Percentiles rank a stretch among this genome's conserved stretches.
Conservation (phyloP, 1,140 invertebrate genomes). For the Cotesia typhae region DNA sequence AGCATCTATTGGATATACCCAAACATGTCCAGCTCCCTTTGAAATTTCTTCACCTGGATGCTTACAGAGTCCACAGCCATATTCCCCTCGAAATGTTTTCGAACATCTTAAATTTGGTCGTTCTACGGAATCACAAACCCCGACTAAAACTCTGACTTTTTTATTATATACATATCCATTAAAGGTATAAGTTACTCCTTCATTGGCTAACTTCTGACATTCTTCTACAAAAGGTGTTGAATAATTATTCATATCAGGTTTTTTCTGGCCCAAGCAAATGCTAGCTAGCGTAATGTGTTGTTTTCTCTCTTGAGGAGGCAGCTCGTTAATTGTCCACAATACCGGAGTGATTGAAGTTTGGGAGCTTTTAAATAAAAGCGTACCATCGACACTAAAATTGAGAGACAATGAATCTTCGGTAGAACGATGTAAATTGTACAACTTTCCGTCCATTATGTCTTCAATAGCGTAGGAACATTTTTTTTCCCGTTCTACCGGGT, state of each 20-base stretch:
- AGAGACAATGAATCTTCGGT: background rate
- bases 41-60: too few species aligned
- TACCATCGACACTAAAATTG: slow-evolving; percentile 42
- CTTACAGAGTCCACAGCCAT: too few species aligned
- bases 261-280: slow-evolving; percentile 40
- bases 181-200: slow-evolving; percentile 39
- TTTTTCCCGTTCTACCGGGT: background rate
- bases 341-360: slow-evolving; percentile 35
- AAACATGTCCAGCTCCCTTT: too few species aligned
- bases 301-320: slow-evolving; percentile 3
- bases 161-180: slow-evolving; percentile 27
- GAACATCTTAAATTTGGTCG: slow-evolving; percentile 39
- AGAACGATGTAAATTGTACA: background rate
- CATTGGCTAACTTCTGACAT: slow-evolving; percentile 8
- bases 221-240: slow-evolving; percentile 43
- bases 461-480: background rate
- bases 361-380: slow-evolving; percentile 39
- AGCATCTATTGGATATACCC: too few species aligned
- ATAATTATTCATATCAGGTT: slow-evolving; percentile 43
- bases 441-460: slow-evolving; percentile 7
- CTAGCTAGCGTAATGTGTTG: slow-evolving; percentile 34
- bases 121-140: slow-evolving; percentile 44
- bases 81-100: slow-evolving; percentile 15
- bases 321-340: slow-evolving; percentile 39
- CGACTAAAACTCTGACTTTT: slow-evolving; percentile 39